A percentile compares a stretch with the other conserved stretches of the same genome.
phyloP scores from a whole-genome alignment of 2,113 vertebrate genomes.

The Mungos mungo region DNA sequence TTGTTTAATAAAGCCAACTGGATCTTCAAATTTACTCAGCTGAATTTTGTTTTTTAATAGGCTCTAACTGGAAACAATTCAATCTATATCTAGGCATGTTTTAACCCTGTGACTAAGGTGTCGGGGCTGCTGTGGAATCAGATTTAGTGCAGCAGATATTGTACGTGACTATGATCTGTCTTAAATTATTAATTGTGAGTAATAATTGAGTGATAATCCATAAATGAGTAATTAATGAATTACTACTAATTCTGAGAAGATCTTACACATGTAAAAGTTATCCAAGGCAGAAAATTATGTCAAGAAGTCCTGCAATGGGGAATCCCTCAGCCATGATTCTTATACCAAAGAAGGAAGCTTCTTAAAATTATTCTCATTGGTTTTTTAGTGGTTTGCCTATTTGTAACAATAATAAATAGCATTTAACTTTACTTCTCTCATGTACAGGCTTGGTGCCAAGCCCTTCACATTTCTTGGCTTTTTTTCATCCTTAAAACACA shows the following conservation, averaged over 20 bases:
- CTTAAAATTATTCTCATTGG: background rate
- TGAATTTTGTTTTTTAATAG: background rate
- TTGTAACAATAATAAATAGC: conserved; percentile 14
- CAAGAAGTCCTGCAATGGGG: background rate
- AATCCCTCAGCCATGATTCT: background rate
- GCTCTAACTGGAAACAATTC: conserved; percentile 12
- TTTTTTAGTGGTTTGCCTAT: conserved; percentile 28
- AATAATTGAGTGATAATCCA: background rate
- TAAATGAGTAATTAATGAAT: background rate
- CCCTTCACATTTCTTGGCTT: background rate
- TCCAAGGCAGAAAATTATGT: background rate
- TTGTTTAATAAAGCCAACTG: background rate
- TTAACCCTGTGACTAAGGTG: background rate
- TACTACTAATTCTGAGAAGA: background rate
- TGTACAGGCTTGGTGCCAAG: background rate
- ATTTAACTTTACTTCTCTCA: background rate
- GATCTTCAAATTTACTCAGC: background rate
- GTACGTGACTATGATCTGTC: background rate
- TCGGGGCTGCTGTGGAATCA: background rate
- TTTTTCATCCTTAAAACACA: background rate
- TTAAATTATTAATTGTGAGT: conserved; percentile 23
- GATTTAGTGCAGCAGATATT: background rate
- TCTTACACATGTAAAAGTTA: background rate
- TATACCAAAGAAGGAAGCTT: background rate
- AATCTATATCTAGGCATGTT: background rate